phyloP scores from a whole-genome alignment of 2,797 vertebrate species.

The Tenualosa thibaudeaui region DNA sequence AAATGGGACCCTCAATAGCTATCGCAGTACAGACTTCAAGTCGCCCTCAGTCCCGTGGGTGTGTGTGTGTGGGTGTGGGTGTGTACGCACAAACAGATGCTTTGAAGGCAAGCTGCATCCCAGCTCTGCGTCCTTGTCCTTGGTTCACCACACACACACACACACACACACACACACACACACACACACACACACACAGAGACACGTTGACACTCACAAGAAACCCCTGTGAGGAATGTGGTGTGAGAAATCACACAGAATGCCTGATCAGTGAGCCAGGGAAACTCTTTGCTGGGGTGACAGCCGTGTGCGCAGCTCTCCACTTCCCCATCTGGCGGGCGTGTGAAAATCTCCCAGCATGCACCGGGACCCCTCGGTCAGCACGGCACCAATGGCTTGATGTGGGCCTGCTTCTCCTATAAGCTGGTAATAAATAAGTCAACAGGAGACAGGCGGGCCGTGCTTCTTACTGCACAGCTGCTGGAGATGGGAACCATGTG shows the following conservation, averaged over 20 bases:
- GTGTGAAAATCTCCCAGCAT: neutral
- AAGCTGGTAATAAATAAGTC: neutral
- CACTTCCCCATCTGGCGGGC: neutral
- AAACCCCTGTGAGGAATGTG: neutral
- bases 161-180: conserved; percentile 10
- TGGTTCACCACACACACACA: neutral
- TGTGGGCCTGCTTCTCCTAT: neutral
- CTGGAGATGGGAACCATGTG: neutral
- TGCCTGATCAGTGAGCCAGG: neutral
- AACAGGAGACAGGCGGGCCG: neutral
- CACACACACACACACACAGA: neutral
- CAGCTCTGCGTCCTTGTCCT: neutral
- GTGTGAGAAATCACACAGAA: conserved; percentile 11
- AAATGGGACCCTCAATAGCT: neutral
- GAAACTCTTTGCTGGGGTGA: neutral
- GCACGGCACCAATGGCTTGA: neutral
- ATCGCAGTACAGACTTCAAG: neutral
- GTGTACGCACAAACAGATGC: neutral
- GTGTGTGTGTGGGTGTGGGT: neutral
- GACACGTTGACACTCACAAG: neutral
- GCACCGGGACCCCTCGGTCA: neutral
- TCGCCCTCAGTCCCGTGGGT: neutral
- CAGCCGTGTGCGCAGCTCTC: neutral
- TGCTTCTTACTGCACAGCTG: neutral
- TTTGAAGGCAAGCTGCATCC: neutral